phyloP scores from a whole-genome alignment of 2,888 invertebrate genomes.

The Phragmatobia fuliginosa region DNA sequence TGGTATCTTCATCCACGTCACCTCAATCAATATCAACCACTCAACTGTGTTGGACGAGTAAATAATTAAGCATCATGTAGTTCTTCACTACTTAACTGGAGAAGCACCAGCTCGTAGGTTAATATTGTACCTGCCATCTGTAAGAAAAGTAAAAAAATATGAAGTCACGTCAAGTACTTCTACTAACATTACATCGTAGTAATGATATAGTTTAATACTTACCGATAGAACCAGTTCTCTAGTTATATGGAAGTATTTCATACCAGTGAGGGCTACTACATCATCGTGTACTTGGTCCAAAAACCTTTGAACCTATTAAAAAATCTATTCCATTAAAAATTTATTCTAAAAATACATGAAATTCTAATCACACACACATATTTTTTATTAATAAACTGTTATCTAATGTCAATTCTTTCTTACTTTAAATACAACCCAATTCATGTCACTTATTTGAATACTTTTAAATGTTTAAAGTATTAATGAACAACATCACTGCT shows the following conservation, averaged over 20 bases:
- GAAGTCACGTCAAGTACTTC: too few relatives aligned
- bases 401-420: neutral
- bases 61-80: neutral
- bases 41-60: too few relatives aligned
- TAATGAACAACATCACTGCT: too few relatives aligned
- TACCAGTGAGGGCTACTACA: constrained; percentile 79
- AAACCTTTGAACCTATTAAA: constrained; percentile 83
- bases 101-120: constrained; percentile 51
- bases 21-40: neutral
- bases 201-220: constrained; percentile 52
- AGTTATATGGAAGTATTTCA: constrained; percentile 84
- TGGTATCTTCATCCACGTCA: neutral
- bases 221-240: constrained; percentile 85
- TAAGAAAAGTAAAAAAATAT: neutral
- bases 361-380: too few relatives aligned
- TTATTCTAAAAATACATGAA: neutral
- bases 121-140: constrained; percentile 64
- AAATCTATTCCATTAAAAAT: too few relatives aligned
- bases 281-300: constrained; percentile 86
- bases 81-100: constrained; percentile 37
- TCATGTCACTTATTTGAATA: too few relatives aligned
- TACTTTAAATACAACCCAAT: too few relatives aligned
- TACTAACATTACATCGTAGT: too few relatives aligned
- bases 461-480: too few relatives aligned
- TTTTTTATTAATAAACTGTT: too few relatives aligned